Evolutionary conservation across 2,797 vertebrate species (phyloP), one percentile per base, ranked within the genome.

Genomic region (Hybognathus amarus): DNA sequence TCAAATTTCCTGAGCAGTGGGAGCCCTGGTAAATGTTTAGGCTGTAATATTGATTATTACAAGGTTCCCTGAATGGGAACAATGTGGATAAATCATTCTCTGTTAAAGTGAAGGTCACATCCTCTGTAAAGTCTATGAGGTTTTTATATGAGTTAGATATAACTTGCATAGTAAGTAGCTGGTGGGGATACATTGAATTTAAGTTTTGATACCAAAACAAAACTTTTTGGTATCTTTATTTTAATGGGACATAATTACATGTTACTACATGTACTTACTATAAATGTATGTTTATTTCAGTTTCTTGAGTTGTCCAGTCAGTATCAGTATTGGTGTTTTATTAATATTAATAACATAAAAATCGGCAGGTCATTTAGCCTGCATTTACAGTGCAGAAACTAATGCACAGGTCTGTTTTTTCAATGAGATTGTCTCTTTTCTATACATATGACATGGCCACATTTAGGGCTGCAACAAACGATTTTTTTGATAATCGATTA

Each of bases 1-100:
- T 87, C 40, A 64, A 33, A 88, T 84, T 77, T 87, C 71, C 63
- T 24, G 45, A 86, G 20, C 76, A 61, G 45, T 70, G 18, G 27
- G 80, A 83, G 20, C 11, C 20, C 61, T 59, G 59, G 20, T 73
- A 69, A 30, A 63, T 64, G 59, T 73, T 66, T 83, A 47, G 71
- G 68, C 4, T 9, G 33, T 82, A 50, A 61, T 86, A 69, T 86
- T 82, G 82, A 86, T 85, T 82, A 67, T 42, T 54, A 33, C 69
- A 6, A 54, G 30, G 66, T 70, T 79, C 56, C 66, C 56, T 79
- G n/a, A 56, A 74, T 74, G 61, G 64, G 47, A 73, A 56, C 82
- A 69, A n/a, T 22, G 56, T 45, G 79, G 77, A 61, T 87, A 38
- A 85, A 45, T 36, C 45, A 67, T 36, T 84, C 59, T 38, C 30